These are phyloP conservation scores for Digitonthophagus gazella DNA, from an alignment of 2,888 invertebrate species.

Conservation along the genomic window DNA sequence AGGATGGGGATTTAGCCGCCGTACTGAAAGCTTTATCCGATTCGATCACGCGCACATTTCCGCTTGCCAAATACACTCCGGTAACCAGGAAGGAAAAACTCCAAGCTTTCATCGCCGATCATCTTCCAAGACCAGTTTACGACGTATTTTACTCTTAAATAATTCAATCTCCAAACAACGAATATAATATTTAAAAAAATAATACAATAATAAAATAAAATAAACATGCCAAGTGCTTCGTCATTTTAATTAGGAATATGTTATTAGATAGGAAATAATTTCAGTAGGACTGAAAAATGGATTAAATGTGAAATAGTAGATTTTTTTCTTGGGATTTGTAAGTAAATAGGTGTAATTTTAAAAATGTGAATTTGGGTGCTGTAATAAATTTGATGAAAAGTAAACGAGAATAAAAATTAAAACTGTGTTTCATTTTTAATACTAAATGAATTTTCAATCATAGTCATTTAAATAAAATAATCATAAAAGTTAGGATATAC, in stretches of 20 bases:
- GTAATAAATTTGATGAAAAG: not conserved
- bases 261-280: not conserved
- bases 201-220: not conserved
- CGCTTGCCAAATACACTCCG: slow-evolving; percentile 79
- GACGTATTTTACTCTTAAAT: slow-evolving; percentile 66
- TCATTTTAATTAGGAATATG: not conserved
- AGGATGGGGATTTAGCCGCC: slow-evolving; percentile 76
- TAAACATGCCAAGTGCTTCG: too few relatives aligned
- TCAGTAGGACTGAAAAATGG: not conserved
- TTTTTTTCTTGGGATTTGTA: not conserved
- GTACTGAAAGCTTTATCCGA: slow-evolving; percentile 75
- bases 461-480: too few relatives aligned
- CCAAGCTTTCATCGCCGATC: slow-evolving; percentile 77
- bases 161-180: slow-evolving; percentile 7
- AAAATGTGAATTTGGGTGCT: not conserved
- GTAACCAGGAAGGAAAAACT: slow-evolving; percentile 76
- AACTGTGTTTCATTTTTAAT: too few relatives aligned
- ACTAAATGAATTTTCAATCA: too few relatives aligned
- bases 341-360: not conserved
- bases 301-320: not conserved
- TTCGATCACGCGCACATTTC: slow-evolving; percentile 77
- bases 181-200: not conserved
- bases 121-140: slow-evolving; percentile 77
- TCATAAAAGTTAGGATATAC: too few relatives aligned
- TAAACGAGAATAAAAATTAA: too few relatives aligned